Evolutionary conservation across 2,113 vertebrate species (phyloP), one percentile per base, ranked within the genome.

Genomic region (Boleophthalmus pectinirostris): DNA sequence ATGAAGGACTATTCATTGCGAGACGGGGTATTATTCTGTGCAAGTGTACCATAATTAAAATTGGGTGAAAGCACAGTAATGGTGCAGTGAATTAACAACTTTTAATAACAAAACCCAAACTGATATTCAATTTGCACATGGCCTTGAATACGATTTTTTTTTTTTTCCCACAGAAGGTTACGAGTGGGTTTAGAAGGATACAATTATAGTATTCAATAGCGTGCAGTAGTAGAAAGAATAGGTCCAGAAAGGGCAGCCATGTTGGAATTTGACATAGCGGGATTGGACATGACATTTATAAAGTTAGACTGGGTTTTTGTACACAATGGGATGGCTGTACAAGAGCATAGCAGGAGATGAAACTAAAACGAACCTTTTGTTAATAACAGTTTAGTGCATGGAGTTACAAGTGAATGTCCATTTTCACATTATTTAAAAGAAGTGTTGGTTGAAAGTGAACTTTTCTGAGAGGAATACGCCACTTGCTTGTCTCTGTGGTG

Each of bases 11-110:
- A 57, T 75, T 73, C 74, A 77, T 68, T 38, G 29, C 20, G 25
- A 63, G 68, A 4, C 14, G 13, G 16, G 21, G 67, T 54, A 75
- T 78, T 74, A 72, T 79, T 73, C 75, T 21, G 33, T 51, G 13
- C 49, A 68, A 61, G 14, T 51, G 29, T 72, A 21, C 73, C 18
- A 49, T 77, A 79, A 79, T 81, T 73, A 76, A 72, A 77, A 45
- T 65, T 51, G 38, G 13, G 53, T 56, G 47, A 56, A 66, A 73
- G 67, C 60, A 63, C 20, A 49, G 78, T 72, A 68, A 75, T 73
- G 66, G 51, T 56, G 35, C 25, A 61, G 25, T 29, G 71, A 74
- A 82, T 79, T 78, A 71, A 80, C 33, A 72, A 70, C 51, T 69
- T 77, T 58, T 66, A 76, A 77, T 71, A 76, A 72, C 49, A 51